phyloP scores from a whole-genome alignment of 1,140 invertebrate species.

The Adoxophyes honmai region DNA sequence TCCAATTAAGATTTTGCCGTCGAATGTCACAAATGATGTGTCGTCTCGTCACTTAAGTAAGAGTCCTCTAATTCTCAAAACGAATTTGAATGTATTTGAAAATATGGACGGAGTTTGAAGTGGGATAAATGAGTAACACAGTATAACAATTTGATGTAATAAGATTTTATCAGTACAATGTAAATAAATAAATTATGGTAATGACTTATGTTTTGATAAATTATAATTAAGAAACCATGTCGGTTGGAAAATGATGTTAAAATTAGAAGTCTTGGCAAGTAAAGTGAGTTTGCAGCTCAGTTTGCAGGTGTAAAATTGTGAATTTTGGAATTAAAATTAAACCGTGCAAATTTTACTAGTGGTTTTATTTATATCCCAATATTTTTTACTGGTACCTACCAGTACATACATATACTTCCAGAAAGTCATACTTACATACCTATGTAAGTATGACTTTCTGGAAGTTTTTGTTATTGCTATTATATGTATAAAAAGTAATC shows the following conservation, averaged over 20 bases:
- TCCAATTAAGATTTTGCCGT: too few species aligned
- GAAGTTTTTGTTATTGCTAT: too few species aligned
- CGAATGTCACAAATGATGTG: too few species aligned
- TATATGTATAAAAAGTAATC: too few species aligned
- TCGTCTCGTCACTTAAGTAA: too few species aligned
- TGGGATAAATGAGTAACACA: background rate
- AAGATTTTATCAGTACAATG: slow-evolving; percentile 49
- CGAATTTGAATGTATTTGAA: too few species aligned
- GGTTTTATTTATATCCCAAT: slow-evolving; percentile 19
- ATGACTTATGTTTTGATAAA: slow-evolving; percentile 27
- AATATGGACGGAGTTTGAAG: too few species aligned
- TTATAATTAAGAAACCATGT: slow-evolving; percentile 41
- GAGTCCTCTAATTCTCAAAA: too few species aligned
- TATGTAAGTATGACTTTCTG: too few species aligned
- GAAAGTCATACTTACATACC: too few species aligned
- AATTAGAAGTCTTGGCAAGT: background rate
- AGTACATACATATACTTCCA: too few species aligned
- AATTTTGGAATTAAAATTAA: slow-evolving; percentile 42
- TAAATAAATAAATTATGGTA: slow-evolving; percentile 50
- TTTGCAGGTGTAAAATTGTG: slow-evolving; percentile 31
- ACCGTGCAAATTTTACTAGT: slow-evolving; percentile 40
- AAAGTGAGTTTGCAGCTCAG: background rate
- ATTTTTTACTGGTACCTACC: slow-evolving; percentile 1
- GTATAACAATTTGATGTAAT: background rate
- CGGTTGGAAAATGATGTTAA: background rate